A percentile compares a stretch with the other conserved stretches of the same genome.
These are phyloP conservation scores for Monodelphis domestica DNA, from an alignment of 2,797 vertebrate species.

Conservation along the genomic window DNA sequence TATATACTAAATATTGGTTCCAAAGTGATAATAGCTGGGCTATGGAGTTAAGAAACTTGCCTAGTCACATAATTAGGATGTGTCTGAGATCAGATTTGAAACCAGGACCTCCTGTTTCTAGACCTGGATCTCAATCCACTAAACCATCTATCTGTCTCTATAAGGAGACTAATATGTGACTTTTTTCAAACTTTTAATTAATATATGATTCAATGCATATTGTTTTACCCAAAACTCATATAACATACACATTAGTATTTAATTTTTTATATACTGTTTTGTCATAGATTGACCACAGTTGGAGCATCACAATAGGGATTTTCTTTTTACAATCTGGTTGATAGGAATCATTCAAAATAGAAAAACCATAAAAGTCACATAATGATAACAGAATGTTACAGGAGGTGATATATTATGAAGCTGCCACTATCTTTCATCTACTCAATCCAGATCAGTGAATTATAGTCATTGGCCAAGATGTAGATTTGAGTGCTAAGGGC, in stretches of 20 bases:
- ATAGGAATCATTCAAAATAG: conserved; percentile 81
- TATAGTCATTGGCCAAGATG: conserved; percentile 75
- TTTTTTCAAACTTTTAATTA: conserved; percentile 26
- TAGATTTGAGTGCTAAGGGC: conserved; percentile 77
- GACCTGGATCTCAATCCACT: too few species aligned
- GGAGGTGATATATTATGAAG: conserved; percentile 75
- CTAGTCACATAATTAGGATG: not conserved
- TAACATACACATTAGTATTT: not conserved
- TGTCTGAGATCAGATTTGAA: not conserved
- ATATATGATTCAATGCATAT: not conserved
- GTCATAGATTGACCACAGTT: conserved; percentile 71
- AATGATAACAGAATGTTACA: conserved; percentile 78
- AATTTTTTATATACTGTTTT: conserved; percentile 53
- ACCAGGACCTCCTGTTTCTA: not conserved
- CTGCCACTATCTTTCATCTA: conserved; percentile 73
- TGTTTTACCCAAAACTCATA: not conserved
- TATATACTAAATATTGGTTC: too few species aligned
- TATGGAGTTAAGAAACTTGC: too few species aligned
- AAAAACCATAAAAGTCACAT: conserved; percentile 80
- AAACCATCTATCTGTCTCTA: not conserved
- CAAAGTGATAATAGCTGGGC: too few species aligned
- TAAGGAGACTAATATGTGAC: not conserved
- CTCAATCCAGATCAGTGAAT: conserved; percentile 69
- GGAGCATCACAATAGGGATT: conserved; percentile 68
- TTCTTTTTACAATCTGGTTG: conserved; percentile 74